Evolutionary conservation across 2,888 invertebrate species (phyloP).

Genomic region (Cheilosia variabilis): DNA sequence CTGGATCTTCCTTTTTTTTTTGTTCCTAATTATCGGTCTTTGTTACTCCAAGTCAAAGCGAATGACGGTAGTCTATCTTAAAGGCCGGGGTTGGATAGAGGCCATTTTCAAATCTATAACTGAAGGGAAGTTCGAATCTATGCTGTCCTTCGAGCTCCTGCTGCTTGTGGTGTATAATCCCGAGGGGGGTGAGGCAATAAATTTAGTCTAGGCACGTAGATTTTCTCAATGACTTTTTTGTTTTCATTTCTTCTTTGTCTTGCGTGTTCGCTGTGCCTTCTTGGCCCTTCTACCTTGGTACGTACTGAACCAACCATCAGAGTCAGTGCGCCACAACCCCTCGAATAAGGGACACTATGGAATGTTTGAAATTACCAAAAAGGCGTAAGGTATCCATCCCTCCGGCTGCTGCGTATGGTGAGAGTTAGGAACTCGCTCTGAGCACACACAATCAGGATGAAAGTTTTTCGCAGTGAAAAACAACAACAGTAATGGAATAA

Average conservation of each 20-base stretch:
- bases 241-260: slow-evolving; percentile 1
- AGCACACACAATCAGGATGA: slow-evolving; percentile 40
- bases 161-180: slow-evolving; percentile 29
- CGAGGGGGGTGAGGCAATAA: slow-evolving; percentile 76
- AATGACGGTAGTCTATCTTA: slow-evolving; percentile 36
- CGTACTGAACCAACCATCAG: slow-evolving; percentile 16
- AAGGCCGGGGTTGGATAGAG: slow-evolving; percentile 4
- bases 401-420: slow-evolving; percentile 25
- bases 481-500: slow-evolving; percentile 65
- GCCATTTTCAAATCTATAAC: slow-evolving; percentile 52
- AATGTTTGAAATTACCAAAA: slow-evolving; percentile 60
- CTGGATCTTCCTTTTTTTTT: slow-evolving; percentile 6
- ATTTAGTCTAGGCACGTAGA: slow-evolving; percentile 78
- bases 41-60: slow-evolving; percentile 26
- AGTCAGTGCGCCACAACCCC: slow-evolving; percentile 42
- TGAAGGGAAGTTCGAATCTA: slow-evolving; percentile 51
- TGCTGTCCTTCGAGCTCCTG: slow-evolving; percentile 9
- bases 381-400: slow-evolving; percentile 57
- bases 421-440: slow-evolving; percentile 24
- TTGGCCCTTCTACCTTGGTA: slow-evolving; percentile 13
- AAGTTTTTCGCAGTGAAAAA: slow-evolving; percentile 58
- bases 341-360: slow-evolving; percentile 39
- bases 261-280: slow-evolving; percentile 7
- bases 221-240: slow-evolving; percentile 70
- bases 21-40: slow-evolving; percentile 67